Evolutionary conservation across 2,888 invertebrate species (phyloP).

Genomic region (Hemaris fuciformis): DNA sequence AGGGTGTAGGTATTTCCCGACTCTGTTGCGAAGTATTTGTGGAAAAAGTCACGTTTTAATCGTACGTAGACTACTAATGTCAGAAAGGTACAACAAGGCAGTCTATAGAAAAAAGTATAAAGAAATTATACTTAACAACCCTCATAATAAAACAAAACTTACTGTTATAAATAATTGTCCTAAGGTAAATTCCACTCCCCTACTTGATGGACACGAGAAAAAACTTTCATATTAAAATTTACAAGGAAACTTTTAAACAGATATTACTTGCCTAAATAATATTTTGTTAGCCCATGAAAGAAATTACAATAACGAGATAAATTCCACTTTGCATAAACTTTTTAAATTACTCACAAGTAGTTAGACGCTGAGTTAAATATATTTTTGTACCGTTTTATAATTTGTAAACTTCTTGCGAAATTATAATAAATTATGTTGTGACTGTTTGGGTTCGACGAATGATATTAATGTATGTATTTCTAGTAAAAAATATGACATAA

Average conservation of each 20-base stretch:
- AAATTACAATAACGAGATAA: conserved; percentile 12
- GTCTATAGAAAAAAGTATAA: no score
- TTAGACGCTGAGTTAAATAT: conserved; percentile 1
- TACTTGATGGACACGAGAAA: conserved; percentile 17
- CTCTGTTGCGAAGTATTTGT: no score
- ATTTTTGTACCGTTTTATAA: background rate
- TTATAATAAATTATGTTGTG: background rate
- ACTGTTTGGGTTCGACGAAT: background rate
- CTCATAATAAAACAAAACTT: background rate
- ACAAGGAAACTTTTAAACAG: conserved; percentile 23
- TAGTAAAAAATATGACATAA: no score
- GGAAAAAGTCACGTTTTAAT: no score
- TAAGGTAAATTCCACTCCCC: background rate
- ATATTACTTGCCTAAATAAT: conserved; percentile 23
- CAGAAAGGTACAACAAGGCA: no score
- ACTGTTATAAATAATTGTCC: background rate
- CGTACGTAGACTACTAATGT: no score
- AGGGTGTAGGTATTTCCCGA: no score
- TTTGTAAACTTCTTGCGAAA: background rate
- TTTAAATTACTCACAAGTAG: background rate
- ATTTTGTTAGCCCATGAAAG: conserved; percentile 16
- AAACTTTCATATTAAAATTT: conserved; percentile 27
- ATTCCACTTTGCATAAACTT: conserved; percentile 9
- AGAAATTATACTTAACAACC: no score
- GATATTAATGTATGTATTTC: background rate